These are phyloP conservation scores for Osmerus mordax DNA, from an alignment of 2,113 vertebrate genomes.

Conservation along the genomic window DNA sequence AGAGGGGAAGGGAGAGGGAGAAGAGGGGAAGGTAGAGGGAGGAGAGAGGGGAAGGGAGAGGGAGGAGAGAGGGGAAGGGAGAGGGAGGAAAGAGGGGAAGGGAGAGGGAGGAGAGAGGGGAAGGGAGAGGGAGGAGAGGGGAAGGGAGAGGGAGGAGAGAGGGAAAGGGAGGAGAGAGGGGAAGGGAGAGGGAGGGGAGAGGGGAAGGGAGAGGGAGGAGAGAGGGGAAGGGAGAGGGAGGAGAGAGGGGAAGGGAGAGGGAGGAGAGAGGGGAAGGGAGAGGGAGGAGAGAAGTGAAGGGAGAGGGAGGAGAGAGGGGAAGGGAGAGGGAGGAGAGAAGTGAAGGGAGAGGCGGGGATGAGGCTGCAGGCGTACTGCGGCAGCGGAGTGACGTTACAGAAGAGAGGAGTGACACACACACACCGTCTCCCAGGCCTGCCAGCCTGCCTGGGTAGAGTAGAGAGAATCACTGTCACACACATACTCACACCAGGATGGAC, in stretches of 20 bases:
- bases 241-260: not conserved
- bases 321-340: no score
- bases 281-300: slow-evolving; percentile 29
- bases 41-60: no score
- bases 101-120: no score
- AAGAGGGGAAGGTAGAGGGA: no score
- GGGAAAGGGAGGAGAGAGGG: slow-evolving; percentile 32
- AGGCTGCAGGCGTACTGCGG: slow-evolving; percentile 68
- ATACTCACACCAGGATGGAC: slow-evolving; percentile 32
- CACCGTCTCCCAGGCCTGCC: slow-evolving; percentile 39
- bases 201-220: not conserved
- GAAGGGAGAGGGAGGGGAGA: slow-evolving; percentile 17
- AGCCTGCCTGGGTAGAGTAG: slow-evolving; percentile 46
- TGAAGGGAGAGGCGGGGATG: slow-evolving; percentile 39
- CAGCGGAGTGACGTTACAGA: slow-evolving; percentile 66
- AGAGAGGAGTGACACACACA: slow-evolving; percentile 50
- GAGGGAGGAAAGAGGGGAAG: no score
- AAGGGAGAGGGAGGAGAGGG: not conserved
- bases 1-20: no score
- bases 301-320: slow-evolving; percentile 12
- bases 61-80: no score
- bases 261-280: slow-evolving; percentile 19
- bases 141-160: not conserved
- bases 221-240: no score
- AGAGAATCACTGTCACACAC: slow-evolving; percentile 25